phyloP scores from a whole-genome alignment of 2,888 invertebrate species.

The Pseudococcus longispinus region DNA sequence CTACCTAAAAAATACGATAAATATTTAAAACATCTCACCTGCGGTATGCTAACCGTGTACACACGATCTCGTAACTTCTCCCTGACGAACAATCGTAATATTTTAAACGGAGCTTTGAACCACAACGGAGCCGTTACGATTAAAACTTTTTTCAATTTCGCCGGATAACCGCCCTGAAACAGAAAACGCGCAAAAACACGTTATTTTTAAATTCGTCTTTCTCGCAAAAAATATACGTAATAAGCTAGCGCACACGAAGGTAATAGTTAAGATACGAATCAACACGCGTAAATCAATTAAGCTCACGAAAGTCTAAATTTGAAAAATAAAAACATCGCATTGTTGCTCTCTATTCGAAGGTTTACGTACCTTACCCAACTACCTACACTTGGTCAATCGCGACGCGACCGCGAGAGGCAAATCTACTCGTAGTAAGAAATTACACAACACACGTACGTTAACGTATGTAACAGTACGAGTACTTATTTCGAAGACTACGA shows the following conservation, averaged over 20 bases:
- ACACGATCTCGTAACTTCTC: conserved; percentile 96
- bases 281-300: neutral
- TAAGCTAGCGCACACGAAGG: neutral
- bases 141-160: conserved; percentile 93
- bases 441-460: neutral
- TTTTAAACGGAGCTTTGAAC: conserved; percentile 98
- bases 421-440: neutral
- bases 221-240: neutral
- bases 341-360: neutral
- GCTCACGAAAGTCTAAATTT: too few species aligned
- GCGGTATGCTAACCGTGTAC: conserved; percentile 90
- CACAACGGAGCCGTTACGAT: conserved; percentile 97
- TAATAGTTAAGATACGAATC: neutral
- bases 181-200: neutral
- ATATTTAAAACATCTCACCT: conserved; percentile 63
- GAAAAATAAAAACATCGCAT: neutral
- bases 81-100: conserved; percentile 90
- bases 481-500: neutral
- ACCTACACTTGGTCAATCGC: too few species aligned
- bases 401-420: neutral
- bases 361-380: too few species aligned
- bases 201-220: neutral
- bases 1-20: too few species aligned
- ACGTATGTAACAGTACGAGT: neutral
- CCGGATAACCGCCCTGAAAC: conserved; percentile 93